These are phyloP conservation scores for Xiphorhynchus elegans DNA, from an alignment of 2,113 vertebrate species.

Conservation along the genomic window DNA sequence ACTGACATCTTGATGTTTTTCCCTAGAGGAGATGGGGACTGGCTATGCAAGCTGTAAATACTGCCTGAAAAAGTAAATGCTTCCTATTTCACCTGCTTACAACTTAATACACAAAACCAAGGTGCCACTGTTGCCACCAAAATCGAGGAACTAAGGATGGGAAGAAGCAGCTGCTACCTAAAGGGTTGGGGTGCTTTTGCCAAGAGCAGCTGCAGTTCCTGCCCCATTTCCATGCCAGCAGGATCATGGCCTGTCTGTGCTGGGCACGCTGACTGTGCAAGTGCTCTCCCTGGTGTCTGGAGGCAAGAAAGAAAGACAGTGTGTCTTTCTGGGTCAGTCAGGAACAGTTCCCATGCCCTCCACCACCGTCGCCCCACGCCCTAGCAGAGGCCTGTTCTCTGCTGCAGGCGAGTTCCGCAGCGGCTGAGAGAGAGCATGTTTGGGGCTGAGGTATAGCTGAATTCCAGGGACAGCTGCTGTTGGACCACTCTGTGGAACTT, in stretches of 20 bases:
- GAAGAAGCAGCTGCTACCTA: not conserved
- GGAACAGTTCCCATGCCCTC: not conserved
- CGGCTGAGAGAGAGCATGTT: not conserved
- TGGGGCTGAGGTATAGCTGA: not conserved
- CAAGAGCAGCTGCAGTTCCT: not conserved
- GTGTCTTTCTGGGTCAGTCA: not conserved
- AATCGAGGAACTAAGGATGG: slow-evolving; percentile 5
- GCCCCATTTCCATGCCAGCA: not conserved
- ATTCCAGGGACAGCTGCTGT: not conserved
- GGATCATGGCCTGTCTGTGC: not conserved
- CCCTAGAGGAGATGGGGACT: slow-evolving; percentile 67
- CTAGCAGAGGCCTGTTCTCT: not conserved
- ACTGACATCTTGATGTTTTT: slow-evolving; percentile 71
- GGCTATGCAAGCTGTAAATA: slow-evolving; percentile 69
- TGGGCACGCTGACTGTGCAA: not conserved
- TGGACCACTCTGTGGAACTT: not conserved
- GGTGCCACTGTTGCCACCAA: slow-evolving; percentile 34
- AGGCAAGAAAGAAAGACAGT: not conserved
- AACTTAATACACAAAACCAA: slow-evolving; percentile 39
- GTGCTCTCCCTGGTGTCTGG: not conserved
- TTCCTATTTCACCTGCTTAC: slow-evolving; percentile 64
- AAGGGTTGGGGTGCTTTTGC: slow-evolving; percentile 2
- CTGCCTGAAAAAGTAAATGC: slow-evolving; percentile 72
- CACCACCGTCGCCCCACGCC: fast-evolving
- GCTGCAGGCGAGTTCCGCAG: not conserved